Base-by-base conservation (phyloP, 2,888 invertebrate genomes). In the Branchipolynoe longqiensis region DNA sequence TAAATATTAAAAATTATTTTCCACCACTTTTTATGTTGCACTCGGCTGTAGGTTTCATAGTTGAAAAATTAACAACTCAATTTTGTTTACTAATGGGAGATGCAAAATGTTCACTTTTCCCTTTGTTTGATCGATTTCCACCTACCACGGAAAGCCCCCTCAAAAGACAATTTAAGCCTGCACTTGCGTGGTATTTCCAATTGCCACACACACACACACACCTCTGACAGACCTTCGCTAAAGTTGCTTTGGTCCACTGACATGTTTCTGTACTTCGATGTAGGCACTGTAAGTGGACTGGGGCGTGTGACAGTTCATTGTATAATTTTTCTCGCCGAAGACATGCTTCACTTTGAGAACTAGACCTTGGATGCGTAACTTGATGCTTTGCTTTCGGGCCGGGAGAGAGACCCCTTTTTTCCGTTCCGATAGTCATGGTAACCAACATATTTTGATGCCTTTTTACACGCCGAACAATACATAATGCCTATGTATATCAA, bases 361-460 rank as follows among this genome's bases (percentile, higher is more conserved):
- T 78, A 41, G 31, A 78, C 41, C 78, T 78, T 78, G 78, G 78
- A 78, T 48, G 78, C 28, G 78, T 78, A 78, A 78, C 56, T n/a
- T n/a, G 56, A 82, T n/a, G 82, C 64, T 83, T 83, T 64, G 83
- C 83, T 83, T 83, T 83, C 83, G 12, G 40, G 38, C 41, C 40
- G 54, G 59, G 64, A 58, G 64, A 83, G 62, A 83, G 83, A 64
- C 54, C 83, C 59, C n/a, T n/a, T 58, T 83, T 82, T 58, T 83
- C 83, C 54, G 83, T 83, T 83, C 62, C 56, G 83, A 64, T 83
- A 64, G 83, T 83, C 64, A 83, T 40, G 83, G 83, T 62, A 41
- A 83, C 83, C 59, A 83, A 82, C 82, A 83, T 83, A 83, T 83
- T 83, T 83, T 83, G 83, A 83, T 83, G 83, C 83, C 83, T 83